Base-by-base conservation (phyloP, 2,797 vertebrate species). In the Acanthurus tractus region DNA sequence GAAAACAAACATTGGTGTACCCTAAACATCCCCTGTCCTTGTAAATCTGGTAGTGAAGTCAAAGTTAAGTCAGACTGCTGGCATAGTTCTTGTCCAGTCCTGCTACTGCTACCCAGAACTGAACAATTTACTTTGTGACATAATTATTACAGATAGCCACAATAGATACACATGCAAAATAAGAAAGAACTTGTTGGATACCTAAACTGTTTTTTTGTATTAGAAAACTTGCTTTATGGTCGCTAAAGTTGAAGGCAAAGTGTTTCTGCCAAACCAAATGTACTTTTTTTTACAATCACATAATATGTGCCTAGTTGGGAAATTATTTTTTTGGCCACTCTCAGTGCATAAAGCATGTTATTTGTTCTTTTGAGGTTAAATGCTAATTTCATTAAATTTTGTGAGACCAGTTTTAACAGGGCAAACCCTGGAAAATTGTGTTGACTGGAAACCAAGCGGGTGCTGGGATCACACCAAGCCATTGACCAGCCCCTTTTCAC, bases 401-500 rank as follows among this genome's bases (percentile, higher is more conserved):
- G 72, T 57, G 78, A 80, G 75, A 79, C 57, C 18, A 10, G 59
- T 17, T 22, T 14, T 20, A 17, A 62, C 20, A 25, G 22, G 56
- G 45, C 22, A 8, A 66, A 58, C 53, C 53, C 67, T 38, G 50
- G 44, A 38, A 34, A n/a, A 71, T 0, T 25, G 45, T 55, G 76
- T 63, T 44, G 55, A 73, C 25, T 44, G 12, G 72, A 54, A 79
- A 52, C 11, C 44, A 58, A 52, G 46, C 23, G 6, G 20, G 22
- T 4, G 52, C 23, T 29, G 25, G 22, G n/a, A 58, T 95, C 90
- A 95, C 75, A 86, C 82, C 85, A 88, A 85, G 79, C 96, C 96
- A 0, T 97, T 98, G 17, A 96, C 79, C 76, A 95, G 74, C 9
- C 53, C 84, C n/a, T 96, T 95, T 86, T 99, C 97, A 1, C 96